A percentile compares a stretch with the other conserved stretches of the same genome.
phyloP scores from a whole-genome alignment of 2,113 vertebrate species.

The Onychostoma macrolepis region DNA sequence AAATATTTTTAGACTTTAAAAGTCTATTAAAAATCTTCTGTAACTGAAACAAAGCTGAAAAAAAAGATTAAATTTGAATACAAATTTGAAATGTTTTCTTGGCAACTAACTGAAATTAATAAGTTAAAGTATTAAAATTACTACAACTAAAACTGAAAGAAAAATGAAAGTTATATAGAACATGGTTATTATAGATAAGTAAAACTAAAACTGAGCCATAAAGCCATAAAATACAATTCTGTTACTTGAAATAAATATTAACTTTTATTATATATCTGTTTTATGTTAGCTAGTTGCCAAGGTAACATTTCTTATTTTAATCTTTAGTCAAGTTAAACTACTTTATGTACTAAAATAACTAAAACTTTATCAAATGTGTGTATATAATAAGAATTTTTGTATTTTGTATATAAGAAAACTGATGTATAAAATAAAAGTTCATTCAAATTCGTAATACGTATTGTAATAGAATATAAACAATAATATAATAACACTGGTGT shows the following conservation, averaged over 20 bases:
- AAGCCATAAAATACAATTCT: too few species aligned
- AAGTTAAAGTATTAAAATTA: background rate
- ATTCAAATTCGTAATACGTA: background rate
- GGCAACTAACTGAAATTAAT: background rate
- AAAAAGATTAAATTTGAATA: too few species aligned
- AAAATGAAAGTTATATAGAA: background rate
- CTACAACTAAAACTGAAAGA: background rate
- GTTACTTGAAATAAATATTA: too few species aligned
- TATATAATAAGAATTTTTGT: too few species aligned
- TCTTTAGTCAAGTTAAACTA: background rate
- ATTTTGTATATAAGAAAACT: background rate
- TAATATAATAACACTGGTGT: background rate
- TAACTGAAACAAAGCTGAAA: background rate
- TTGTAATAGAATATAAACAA: background rate
- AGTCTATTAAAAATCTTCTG: background rate
- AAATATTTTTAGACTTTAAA: background rate
- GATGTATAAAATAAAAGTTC: background rate
- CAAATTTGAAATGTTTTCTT: background rate
- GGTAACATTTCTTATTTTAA: background rate
- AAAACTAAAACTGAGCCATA: too few species aligned
- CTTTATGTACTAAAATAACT: background rate
- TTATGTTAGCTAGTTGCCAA: background rate
- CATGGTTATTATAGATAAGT: too few species aligned
- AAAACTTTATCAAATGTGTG: too few species aligned
- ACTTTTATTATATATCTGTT: too few species aligned